Conservation (phyloP, 2,797 vertebrate genomes). For the Neosalanx taihuensis region DNA sequence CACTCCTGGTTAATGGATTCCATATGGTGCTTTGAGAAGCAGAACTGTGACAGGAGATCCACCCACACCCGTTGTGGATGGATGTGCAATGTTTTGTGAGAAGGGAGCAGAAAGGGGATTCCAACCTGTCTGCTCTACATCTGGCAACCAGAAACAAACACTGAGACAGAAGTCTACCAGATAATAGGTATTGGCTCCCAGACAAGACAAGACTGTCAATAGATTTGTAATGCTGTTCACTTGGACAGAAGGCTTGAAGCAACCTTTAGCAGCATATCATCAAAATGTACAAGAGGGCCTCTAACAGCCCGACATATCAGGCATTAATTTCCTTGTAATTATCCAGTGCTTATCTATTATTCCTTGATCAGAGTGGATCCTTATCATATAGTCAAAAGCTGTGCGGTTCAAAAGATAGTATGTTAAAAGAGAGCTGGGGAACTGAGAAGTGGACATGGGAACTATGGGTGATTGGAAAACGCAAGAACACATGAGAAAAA, state of each 20-base stretch:
- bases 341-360: background rate
- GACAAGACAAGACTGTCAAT: too few species aligned
- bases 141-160: constrained; percentile 12
- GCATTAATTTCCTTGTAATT: too few species aligned
- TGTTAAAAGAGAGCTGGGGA: too few species aligned
- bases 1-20: constrained; percentile 6
- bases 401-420: background rate
- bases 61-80: constrained; percentile 10
- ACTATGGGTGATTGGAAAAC: background rate
- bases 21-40: constrained; percentile 20
- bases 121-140: constrained; percentile 16
- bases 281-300: too few species aligned
- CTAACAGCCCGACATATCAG: too few species aligned
- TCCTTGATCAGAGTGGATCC: background rate
- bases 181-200: background rate
- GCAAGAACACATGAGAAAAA: background rate
- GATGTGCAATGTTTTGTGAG: background rate
- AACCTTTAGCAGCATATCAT: too few species aligned
- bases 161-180: background rate
- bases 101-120: constrained; percentile 12
- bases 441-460: background rate
- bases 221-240: too few species aligned
- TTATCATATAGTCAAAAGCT: background rate
- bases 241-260: too few species aligned
- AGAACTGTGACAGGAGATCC: constrained; percentile 23